Conservation (phyloP, 2,113 vertebrate species). For the Callipepla squamata region DNA sequence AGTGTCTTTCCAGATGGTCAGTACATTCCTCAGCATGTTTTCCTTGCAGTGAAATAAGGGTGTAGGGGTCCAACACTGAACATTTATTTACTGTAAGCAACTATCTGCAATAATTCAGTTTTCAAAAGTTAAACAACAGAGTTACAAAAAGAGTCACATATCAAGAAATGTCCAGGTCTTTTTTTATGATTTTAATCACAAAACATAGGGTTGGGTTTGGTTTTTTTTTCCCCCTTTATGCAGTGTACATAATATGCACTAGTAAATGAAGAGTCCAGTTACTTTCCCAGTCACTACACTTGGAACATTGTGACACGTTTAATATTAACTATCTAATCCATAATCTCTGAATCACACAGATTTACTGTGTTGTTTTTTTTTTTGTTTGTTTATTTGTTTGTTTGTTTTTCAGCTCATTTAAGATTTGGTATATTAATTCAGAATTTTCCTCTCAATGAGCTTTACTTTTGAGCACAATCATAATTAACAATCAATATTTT, state of each 20-base stretch:
- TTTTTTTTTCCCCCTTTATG: neutral
- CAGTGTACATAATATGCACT: neutral
- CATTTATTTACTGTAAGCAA: neutral
- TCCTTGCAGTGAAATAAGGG: neutral
- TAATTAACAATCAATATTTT: neutral
- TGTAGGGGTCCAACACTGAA: neutral
- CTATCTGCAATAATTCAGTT: neutral
- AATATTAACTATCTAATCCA: neutral
- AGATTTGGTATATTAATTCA: neutral
- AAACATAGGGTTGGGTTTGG: neutral
- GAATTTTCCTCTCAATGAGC: neutral
- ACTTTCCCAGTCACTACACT: neutral
- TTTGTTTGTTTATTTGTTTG: no score
- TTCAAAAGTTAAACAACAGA: neutral
- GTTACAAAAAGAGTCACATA: accelerated
- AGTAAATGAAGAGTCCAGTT: neutral
- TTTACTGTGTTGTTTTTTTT: neutral
- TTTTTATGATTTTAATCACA: neutral
- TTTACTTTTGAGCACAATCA: neutral
- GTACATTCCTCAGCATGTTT: neutral
- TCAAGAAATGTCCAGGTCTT: neutral
- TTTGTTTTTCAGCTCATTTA: neutral
- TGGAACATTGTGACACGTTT: neutral
- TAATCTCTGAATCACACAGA: neutral
- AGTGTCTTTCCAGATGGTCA: neutral